Conservation (phyloP, 2,113 vertebrate species). For the Pseudorasbora parva region DNA sequence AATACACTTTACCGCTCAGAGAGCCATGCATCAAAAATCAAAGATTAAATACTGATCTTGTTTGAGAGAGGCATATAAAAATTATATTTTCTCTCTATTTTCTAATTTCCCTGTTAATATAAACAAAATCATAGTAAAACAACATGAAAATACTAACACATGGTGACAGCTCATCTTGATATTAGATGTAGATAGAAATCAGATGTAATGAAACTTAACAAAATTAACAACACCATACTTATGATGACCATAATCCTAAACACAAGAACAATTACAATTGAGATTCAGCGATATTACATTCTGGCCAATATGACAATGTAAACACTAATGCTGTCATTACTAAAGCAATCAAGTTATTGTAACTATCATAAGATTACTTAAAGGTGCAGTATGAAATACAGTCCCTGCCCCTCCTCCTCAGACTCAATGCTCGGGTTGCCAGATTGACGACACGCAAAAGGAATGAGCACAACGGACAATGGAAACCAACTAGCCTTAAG, state of each 20-base stretch:
- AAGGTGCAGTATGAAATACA: too few relatives aligned
- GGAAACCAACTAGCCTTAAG: too few relatives aligned
- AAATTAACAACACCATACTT: background rate
- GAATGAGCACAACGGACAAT: too few relatives aligned
- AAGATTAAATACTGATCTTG: background rate
- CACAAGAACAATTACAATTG: background rate
- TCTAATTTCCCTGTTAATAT: background rate
- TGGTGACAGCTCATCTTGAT: background rate
- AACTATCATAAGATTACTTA: too few relatives aligned
- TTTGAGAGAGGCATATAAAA: background rate
- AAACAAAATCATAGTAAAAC: background rate
- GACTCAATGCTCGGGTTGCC: too few relatives aligned
- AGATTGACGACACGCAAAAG: too few relatives aligned
- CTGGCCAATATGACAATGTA: background rate
- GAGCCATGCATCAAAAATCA: background rate
- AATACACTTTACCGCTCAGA: conserved; percentile 15
- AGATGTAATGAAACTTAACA: background rate
- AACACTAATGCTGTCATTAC: too few relatives aligned
- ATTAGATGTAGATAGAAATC: background rate
- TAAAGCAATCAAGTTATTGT: too few relatives aligned
- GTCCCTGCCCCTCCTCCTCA: too few relatives aligned
- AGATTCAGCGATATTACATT: background rate
- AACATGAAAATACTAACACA: too few relatives aligned
- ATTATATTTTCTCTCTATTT: too few relatives aligned
- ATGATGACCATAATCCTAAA: background rate